Percentiles rank a stretch among this genome's conserved stretches.
Conservation (phyloP, 35 echinoderm and acorn worm genomes). For the Heliocidaris erythrogramma region DNA sequence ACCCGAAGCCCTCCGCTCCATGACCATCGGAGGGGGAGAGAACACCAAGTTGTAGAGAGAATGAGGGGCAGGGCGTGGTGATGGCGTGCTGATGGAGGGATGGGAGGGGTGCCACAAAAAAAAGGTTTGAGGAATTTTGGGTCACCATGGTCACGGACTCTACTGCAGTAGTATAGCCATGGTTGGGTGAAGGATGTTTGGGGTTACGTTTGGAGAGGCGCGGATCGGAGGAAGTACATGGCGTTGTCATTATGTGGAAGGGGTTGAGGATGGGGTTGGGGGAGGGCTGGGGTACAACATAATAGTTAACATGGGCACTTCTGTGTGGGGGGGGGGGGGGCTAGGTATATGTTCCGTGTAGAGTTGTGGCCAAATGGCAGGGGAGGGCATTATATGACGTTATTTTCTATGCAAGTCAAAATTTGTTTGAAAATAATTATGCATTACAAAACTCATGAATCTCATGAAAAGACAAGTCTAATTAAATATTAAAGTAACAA, state of each 20-base stretch:
- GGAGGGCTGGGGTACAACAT: neutral
- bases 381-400: neutral
- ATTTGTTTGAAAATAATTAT: no score
- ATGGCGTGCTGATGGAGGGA: neutral
- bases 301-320: no score
- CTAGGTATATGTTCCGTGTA: neutral
- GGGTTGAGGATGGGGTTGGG: neutral
- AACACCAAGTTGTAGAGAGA: constrained; percentile 8
- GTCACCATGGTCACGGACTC: no score
- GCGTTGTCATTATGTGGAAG: neutral
- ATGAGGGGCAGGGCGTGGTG: neutral
- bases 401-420: neutral
- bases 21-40: neutral
- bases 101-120: neutral
- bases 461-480: no score
- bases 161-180: no score
- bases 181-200: no score
- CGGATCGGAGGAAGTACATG: neutral
- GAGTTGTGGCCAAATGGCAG: neutral
- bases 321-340: neutral
- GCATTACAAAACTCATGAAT: no score
- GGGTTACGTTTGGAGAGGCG: neutral
- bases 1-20: neutral
- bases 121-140: no score
- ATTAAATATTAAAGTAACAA: no score